Conservation (phyloP, 92 coral and sea anemone species). For the Micromussa lordhowensis region DNA sequence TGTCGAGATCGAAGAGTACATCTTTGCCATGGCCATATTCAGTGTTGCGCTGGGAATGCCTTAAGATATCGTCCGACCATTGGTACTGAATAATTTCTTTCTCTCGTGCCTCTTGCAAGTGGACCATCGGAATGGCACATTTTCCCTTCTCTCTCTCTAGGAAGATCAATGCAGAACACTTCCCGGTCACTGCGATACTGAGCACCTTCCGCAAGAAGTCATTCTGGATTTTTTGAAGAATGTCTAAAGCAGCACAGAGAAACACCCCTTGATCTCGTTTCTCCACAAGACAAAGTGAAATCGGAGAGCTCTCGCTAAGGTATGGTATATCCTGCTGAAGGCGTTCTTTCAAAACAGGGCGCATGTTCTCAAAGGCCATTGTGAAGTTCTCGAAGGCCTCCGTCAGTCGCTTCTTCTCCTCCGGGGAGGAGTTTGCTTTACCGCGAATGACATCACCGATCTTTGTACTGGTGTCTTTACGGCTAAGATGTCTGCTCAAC, state of each 20-base stretch:
- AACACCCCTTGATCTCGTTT: slow-evolving; percentile 72
- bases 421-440: slow-evolving; percentile 40
- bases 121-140: slow-evolving; percentile 65
- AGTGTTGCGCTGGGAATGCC: slow-evolving; percentile 79
- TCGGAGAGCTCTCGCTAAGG: slow-evolving; percentile 71
- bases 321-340: slow-evolving; percentile 59
- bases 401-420: slow-evolving; percentile 38
- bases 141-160: slow-evolving; percentile 60
- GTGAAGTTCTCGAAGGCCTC: slow-evolving; percentile 75
- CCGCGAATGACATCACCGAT: slow-evolving; percentile 81
- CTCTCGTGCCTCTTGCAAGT: slow-evolving; percentile 89
- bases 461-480: slow-evolving; percentile 67
- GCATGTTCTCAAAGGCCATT: slow-evolving; percentile 82
- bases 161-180: slow-evolving; percentile 79
- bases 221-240: slow-evolving; percentile 83
- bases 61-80: slow-evolving; percentile 85
- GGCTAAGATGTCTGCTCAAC: slow-evolving; percentile 80
- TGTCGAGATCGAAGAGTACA: slow-evolving; percentile 78
- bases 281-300: slow-evolving; percentile 87
- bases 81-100: slow-evolving; percentile 85
- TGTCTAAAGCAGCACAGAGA: slow-evolving; percentile 70
- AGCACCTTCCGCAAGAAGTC: slow-evolving; percentile 77
- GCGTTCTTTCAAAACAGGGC: slow-evolving; percentile 57
- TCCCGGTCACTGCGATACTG: slow-evolving; percentile 72
- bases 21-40: slow-evolving; percentile 91